These are phyloP conservation scores for Coelinius sp. DNA, from an alignment of 2,888 invertebrate species.

Conservation along the genomic window DNA sequence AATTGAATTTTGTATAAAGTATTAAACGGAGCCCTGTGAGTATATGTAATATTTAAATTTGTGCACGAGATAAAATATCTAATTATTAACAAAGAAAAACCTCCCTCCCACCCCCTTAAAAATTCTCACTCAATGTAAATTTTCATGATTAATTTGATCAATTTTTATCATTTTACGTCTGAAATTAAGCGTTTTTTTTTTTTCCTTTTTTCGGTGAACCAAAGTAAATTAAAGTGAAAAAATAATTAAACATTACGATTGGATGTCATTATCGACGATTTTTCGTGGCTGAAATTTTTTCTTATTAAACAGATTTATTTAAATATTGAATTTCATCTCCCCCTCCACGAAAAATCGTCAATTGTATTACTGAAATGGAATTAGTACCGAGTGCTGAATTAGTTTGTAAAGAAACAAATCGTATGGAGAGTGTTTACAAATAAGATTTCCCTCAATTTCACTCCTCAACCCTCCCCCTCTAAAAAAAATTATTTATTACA, in stretches of 20 bases:
- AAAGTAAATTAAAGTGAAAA: too few species aligned
- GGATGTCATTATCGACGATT: constrained; percentile 9
- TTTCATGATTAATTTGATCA: neutral
- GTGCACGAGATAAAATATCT: constrained; percentile 10
- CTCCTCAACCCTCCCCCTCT: neutral
- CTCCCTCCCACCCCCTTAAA: neutral
- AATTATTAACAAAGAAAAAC: neutral
- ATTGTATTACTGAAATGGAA: neutral
- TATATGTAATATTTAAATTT: constrained; percentile 33
- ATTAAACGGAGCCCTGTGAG: constrained; percentile 28
- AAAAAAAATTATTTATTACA: constrained; percentile 14
- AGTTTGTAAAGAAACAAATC: constrained; percentile 4
- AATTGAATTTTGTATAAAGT: constrained; percentile 26
- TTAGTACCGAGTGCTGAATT: constrained; percentile 4
- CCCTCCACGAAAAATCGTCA: constrained; percentile 20
- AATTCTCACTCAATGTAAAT: neutral
- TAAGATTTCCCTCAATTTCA: neutral
- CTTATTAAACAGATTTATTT: neutral
- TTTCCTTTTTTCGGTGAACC: too few species aligned
- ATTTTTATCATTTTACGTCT: neutral
- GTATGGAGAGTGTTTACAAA: neutral
- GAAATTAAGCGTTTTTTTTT: neutral
- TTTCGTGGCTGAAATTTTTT: neutral
- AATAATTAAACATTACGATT: neutral
- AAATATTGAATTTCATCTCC: neutral